These are phyloP conservation scores for Dendrophyllia cribrosa DNA, from an alignment of 64 coral and sea anemone genomes.

Conservation along the genomic window DNA sequence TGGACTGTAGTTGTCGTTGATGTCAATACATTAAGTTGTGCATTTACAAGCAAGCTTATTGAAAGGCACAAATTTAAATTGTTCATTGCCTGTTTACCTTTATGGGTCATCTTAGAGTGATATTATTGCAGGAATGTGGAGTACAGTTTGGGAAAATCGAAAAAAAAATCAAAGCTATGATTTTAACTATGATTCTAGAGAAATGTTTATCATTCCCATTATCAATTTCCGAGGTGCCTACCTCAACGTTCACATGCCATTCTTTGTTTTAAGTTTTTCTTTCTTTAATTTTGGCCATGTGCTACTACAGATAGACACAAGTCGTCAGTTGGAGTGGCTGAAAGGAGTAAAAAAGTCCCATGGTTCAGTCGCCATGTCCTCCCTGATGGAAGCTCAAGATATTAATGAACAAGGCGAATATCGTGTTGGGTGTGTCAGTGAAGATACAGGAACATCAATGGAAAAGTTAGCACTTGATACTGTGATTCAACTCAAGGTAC, in stretches of 20 bases:
- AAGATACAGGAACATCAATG: background rate
- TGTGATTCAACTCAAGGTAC: background rate
- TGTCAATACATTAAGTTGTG: no score
- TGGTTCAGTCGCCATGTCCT: conserved; percentile 85
- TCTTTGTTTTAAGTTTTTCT: background rate
- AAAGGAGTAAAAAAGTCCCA: conserved; percentile 81
- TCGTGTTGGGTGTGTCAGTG: conserved; percentile 39
- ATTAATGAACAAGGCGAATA: conserved; percentile 75
- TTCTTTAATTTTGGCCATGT: background rate
- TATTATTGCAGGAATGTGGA: no score
- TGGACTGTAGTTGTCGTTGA: no score
- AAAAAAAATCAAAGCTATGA: no score
- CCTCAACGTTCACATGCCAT: background rate
- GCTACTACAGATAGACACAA: conserved; percentile 60
- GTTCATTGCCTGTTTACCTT: no score
- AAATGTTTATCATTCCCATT: no score
- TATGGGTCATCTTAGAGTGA: no score
- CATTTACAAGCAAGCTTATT: no score
- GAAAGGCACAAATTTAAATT: no score
- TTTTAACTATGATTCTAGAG: no score
- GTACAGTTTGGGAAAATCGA: no score
- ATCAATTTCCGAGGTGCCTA: background rate
- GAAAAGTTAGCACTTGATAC: background rate
- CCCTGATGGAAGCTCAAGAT: conserved; percentile 61
- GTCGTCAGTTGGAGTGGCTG: conserved; percentile 82